A percentile compares a stretch with the other conserved stretches of the same genome.
Conservation (phyloP, 2,888 invertebrate species). For the Agriotes lineatus region DNA sequence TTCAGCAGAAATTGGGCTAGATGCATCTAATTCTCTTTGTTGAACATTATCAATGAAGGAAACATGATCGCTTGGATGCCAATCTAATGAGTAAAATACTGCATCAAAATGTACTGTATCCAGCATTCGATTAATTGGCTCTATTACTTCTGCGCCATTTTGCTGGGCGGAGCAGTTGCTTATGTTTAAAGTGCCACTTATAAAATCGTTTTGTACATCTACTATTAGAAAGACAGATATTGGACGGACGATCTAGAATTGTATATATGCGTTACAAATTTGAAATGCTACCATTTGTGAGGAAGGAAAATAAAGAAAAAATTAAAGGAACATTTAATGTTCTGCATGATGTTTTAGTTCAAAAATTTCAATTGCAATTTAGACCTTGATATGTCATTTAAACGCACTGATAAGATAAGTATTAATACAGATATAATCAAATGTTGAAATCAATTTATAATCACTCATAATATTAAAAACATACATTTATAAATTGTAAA, state of each 20-base stretch:
- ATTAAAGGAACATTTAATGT: no score
- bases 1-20: constrained; percentile 80
- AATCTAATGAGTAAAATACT: constrained; percentile 94
- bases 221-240: constrained; percentile 91
- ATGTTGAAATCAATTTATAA: no score
- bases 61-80: constrained; percentile 97
- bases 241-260: constrained; percentile 81
- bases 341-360: no score
- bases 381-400: no score
- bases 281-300: no score
- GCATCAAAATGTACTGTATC: constrained; percentile 87
- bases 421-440: no score
- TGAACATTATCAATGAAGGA: constrained; percentile 95
- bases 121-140: constrained; percentile 89
- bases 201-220: constrained; percentile 99
- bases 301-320: no score
- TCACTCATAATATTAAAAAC: no score
- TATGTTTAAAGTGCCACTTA: constrained; percentile 92
- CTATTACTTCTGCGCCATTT: constrained; percentile 90
- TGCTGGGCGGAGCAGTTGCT: constrained; percentile 94
- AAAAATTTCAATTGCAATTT: no score
- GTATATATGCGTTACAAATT: no score
- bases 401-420: no score
- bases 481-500: no score
- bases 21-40: constrained; percentile 78